Conservation (phyloP, 1,140 invertebrate genomes). For the Steinernema feltiae region DNA sequence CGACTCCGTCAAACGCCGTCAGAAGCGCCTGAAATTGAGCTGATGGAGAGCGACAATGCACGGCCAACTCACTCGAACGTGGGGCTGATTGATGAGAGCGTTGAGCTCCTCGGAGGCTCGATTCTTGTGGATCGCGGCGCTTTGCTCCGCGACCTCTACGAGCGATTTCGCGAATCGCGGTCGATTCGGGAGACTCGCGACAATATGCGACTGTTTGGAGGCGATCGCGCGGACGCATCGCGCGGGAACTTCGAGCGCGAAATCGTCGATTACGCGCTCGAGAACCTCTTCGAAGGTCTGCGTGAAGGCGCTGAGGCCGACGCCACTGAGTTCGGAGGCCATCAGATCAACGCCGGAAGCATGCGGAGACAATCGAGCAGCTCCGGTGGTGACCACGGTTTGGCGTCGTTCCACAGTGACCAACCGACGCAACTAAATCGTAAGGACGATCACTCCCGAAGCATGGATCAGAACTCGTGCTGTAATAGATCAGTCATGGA, state of each 20-base stretch:
- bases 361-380: neutral
- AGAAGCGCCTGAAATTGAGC: slow-evolving; percentile 70
- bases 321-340: neutral
- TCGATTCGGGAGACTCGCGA: neutral
- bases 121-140: neutral
- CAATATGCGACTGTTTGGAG: neutral
- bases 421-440: no score
- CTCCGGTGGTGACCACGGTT: neutral
- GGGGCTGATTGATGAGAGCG: slow-evolving; percentile 22
- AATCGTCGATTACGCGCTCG: neutral
- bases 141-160: neutral
- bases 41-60: neutral
- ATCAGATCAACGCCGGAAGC: neutral
- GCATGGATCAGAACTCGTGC: no score
- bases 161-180: neutral
- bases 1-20: slow-evolving; percentile 84
- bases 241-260: neutral
- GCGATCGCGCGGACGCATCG: neutral
- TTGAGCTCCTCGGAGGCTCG: slow-evolving; percentile 6
- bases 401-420: neutral
- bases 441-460: no score
- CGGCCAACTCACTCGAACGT: slow-evolving; percentile 15
- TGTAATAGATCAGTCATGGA: no score
- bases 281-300: neutral
- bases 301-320: neutral